Base-by-base conservation (phyloP, 2,888 invertebrate species). In the Perdita meconis region DNA sequence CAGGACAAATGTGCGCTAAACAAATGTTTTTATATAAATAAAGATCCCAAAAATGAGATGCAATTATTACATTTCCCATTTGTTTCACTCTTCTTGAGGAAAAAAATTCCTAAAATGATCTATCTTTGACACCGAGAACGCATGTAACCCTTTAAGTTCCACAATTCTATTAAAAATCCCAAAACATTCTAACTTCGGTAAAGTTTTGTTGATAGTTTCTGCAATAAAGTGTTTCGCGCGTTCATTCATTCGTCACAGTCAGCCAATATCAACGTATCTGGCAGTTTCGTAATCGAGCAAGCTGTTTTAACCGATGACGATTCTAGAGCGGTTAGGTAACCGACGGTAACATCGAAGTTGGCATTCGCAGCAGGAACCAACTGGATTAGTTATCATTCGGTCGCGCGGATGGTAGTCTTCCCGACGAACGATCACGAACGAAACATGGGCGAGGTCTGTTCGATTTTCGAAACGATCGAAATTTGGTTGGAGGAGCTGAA, bases 231-330 rank as follows among this genome's bases (percentile, higher is more conserved):
- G 44, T 19, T n/a, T 6, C 16, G 8, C 6, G 44, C 16, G 44
- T 47, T 47, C 16, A 47, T 19, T 47, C 12, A 47, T 47, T 12
- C n/a, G 40, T 44, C 36, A n/a, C 24, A 56, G 2, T 12, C 1
- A 16, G 19, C 19, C 10, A 5, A 24, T n/a, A 19, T 34, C 13
- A 5, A 51, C n/a, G 22, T 51, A 24, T 42, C 47, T 50, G 1
- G 26, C 42, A 24, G 57, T 84, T 82, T 82, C 79, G 83, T 66
- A 78, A 83, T 24, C 13, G 22, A 16, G 56, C 51, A 30, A 51
- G 74, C 71, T 76, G 69, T 85, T 87, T 87, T 86, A 84, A 87
- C 83, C 72, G 83, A 81, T 84, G 88, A 87, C 86, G 84, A 77
- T 69, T 64, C 55, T 75, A 61, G 61, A 66, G 50, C 72, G 57